phyloP scores from a whole-genome alignment of 2,888 invertebrate species.

The Ypsolopha scabrella region DNA sequence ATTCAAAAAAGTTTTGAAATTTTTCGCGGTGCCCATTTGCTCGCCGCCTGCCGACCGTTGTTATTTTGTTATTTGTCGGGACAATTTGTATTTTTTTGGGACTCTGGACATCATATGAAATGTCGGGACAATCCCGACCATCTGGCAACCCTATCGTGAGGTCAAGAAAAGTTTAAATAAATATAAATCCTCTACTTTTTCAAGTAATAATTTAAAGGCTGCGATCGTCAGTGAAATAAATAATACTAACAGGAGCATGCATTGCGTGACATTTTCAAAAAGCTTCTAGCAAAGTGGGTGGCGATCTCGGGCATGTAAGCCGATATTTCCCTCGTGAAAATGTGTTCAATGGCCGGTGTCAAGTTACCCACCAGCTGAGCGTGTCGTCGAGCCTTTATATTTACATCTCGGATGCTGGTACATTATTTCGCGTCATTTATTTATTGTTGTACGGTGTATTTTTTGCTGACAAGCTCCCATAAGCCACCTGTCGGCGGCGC shows the following conservation, averaged over 20 bases:
- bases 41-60: no score
- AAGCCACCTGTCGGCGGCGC: constrained; percentile 58
- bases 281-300: constrained; percentile 49
- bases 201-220: no score
- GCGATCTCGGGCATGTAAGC: constrained; percentile 47
- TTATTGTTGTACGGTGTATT: constrained; percentile 50
- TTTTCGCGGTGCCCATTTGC: no score
- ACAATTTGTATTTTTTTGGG: no score
- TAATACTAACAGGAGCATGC: constrained; percentile 25
- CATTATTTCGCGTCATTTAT: constrained; percentile 69
- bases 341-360: constrained; percentile 61
- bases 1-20: no score
- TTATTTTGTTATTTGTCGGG: no score
- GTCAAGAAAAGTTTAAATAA: no score
- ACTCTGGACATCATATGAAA: no score
- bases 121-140: no score
- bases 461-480: constrained; percentile 39
- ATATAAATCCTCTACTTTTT: no score
- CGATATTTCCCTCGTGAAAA: constrained; percentile 66
- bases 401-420: constrained; percentile 64
- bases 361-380: constrained; percentile 39
- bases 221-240: no score
- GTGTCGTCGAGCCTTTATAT: constrained; percentile 52
- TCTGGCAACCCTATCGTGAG: no score
- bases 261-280: constrained; percentile 27